Percentiles rank a stretch among this genome's conserved stretches.
These are phyloP conservation scores for Meteorus cinctellus DNA, from an alignment of 2,888 invertebrate species.

Conservation along the genomic window DNA sequence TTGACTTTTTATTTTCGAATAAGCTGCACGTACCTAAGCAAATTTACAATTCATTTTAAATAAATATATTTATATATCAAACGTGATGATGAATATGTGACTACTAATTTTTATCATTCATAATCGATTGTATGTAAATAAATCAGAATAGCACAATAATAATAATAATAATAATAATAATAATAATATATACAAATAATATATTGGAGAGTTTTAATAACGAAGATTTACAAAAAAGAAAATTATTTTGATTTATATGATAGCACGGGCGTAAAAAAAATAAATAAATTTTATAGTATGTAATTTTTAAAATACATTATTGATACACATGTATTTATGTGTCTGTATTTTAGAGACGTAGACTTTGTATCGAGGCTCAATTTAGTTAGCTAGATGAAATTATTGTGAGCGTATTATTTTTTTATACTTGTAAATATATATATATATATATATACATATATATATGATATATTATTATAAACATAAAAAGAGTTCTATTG, in stretches of 20 bases:
- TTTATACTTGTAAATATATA: conserved; percentile 49
- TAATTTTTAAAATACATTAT: conserved; percentile 46
- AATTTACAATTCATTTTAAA: conserved; percentile 47
- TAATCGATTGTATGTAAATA: conserved; percentile 17
- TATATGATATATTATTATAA: conserved; percentile 17
- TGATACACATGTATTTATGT: conserved; percentile 37
- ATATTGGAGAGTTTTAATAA: conserved; percentile 19
- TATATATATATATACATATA: too few relatives aligned
- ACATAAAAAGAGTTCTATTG: conserved; percentile 20
- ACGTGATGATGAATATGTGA: conserved; percentile 49
- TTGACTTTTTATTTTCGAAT: conserved; percentile 33
- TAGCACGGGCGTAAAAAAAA: not conserved
- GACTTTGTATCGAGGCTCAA: conserved; percentile 70
- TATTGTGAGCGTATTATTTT: conserved; percentile 49
- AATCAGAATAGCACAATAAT: conserved; percentile 22
- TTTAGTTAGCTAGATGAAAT: conserved; percentile 64
- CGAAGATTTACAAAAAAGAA: not conserved
- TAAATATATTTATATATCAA: not conserved
- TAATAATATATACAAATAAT: conserved; percentile 27
- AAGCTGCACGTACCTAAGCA: conserved; percentile 55
- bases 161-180: not conserved
- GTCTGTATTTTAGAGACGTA: conserved; percentile 52
- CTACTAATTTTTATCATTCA: conserved; percentile 16
- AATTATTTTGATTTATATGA: conserved; percentile 30
- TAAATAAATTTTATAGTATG: conserved; percentile 32